Evolutionary conservation across 2,888 invertebrate species (phyloP), one percentile per base, ranked within the genome.

Genomic region (Meandrusa payeni): DNA sequence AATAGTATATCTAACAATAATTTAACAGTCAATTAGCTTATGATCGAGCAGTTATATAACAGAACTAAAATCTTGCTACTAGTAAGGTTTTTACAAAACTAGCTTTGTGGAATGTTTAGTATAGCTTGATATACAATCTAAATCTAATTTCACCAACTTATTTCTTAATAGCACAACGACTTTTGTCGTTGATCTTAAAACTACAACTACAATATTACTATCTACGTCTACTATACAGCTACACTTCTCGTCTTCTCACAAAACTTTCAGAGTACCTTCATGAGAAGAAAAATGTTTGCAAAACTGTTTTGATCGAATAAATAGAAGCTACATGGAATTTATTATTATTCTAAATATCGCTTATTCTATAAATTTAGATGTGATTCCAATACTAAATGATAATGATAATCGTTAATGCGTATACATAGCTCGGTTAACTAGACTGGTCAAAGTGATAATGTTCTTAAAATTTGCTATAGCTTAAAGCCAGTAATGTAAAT

Each of bases 211-310:
- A 76, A 69, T 61, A 82, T 78, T 73, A 69, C 54, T 64, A 55
- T 61, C 79, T 81, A 85, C 77, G 62, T 60, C 83, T 85, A 86
- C 81, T 64, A 53, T 76, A 71, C 81, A 79, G 81, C 83, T 83
- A 82, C 63, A 69, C 71, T 76, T 79, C 69, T 75, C 70, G 78
- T 80, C 79, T 83, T 80, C 78, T 81, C 80, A 81, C 76, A 82
- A 80, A 85, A 83, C 81, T 79, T 85, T 81, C 75, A 78, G 73
- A 77, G 78, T 80, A 77, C 78, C 77, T 80, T 81, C 69, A 82
- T 82, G 80, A 85, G 82, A 80, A 86, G 85, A 86, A 87, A 86
- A 86, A 83, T 87, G 87, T 87, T 87, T 87, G 87, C 87, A 87
- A 82, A 86, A 86, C 85, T 85, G 86, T 87, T 82, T 64, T 65